Base-by-base conservation (phyloP, 1,140 invertebrate genomes). In the Carcinoscorpius rotundicauda region DNA sequence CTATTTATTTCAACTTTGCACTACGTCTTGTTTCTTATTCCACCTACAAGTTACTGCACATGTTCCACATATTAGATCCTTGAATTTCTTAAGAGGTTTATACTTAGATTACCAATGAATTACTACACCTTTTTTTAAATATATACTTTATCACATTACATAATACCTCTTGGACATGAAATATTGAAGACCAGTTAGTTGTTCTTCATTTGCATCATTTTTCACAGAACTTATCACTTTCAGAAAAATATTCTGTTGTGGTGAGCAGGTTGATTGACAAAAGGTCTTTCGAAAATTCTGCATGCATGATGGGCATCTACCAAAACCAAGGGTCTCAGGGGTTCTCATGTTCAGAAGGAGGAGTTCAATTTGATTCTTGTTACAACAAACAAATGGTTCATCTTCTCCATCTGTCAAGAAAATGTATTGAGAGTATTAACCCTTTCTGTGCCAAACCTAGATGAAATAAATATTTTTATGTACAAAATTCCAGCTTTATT, bases 231-330 rank as follows among this genome's bases (percentile, higher is more conserved):
- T 9, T 6, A 51, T 67, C 6, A 72, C 57, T 10, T 53, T 56
- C 4, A 73, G 29, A 63, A 70, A 72, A 52, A 62, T 49, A 48
- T 11, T 64, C 61, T 73, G 72, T 8, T 55, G 11, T 9, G 72
- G 71, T 10, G 70, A 68, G 50, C 72, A 73, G 1, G 67, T 53
- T 8, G n/a, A n/a, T 53, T 70, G 57, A 60, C 72, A 73, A 60
- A 72, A 67, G 10, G 64, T 58, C 29, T 62, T 55, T 6, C 66
- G 66, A 53, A 71, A 73, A 61, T 73, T 73, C 11, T 68, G 57
- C 29, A 62, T 60, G 59, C 72, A 73, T 5, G 71, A 71, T 50
- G 68, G 70, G 62, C 72, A 73, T 55, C 67, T 53, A 29, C 60
- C 53, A 51, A 73, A 62, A 9, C 71, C 71, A 10, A 68, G 48